phyloP scores from a whole-genome alignment of 1,140 invertebrate genomes.

The Dryas iulia region DNA sequence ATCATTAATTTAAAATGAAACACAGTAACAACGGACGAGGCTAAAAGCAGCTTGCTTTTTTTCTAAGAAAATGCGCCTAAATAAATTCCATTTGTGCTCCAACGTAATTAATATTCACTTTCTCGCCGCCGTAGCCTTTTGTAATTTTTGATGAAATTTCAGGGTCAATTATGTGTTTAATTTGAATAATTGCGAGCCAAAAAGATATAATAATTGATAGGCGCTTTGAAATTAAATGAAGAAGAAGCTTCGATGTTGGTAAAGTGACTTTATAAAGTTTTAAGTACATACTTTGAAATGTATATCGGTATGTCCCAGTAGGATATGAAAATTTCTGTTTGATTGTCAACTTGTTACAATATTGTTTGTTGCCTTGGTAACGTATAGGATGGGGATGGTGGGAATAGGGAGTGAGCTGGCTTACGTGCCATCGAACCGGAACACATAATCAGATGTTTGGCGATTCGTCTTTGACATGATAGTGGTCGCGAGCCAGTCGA shows the following conservation, averaged over 20 bases:
- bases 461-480: too few relatives aligned
- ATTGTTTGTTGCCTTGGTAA: too few relatives aligned
- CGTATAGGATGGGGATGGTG: too few relatives aligned
- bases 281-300: too few relatives aligned
- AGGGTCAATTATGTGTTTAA: neutral
- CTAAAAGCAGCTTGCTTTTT: neutral
- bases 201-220: neutral
- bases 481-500: too few relatives aligned
- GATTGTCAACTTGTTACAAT: too few relatives aligned
- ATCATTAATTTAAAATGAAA: neutral
- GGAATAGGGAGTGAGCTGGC: too few relatives aligned
- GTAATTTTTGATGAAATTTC: neutral
- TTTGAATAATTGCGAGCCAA: neutral
- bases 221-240: neutral
- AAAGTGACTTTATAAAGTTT: too few relatives aligned
- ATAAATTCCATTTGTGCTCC: neutral
- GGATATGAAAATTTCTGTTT: too few relatives aligned
- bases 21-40: neutral
- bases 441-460: too few relatives aligned
- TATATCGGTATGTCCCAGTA: too few relatives aligned
- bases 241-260: neutral
- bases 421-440: too few relatives aligned
- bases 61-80: neutral
- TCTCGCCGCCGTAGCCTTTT: neutral
- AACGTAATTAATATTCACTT: constrained; percentile 2